Conservation (phyloP, 2,888 invertebrate species). For the Rhingia campestris region DNA sequence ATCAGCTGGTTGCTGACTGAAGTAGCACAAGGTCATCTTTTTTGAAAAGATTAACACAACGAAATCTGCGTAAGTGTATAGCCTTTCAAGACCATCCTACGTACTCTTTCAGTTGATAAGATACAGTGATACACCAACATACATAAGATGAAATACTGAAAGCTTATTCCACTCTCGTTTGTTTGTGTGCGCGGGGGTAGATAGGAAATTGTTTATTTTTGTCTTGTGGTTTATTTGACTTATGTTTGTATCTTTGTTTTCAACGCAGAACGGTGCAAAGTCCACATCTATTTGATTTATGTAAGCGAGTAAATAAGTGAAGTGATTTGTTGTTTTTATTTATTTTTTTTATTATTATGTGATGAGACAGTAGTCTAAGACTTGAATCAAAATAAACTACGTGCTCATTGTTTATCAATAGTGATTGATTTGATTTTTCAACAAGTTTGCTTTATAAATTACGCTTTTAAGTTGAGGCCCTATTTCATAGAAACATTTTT, state of each 20-base stretch:
- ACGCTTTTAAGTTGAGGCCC: background rate
- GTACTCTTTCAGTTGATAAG: background rate
- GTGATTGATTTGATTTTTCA: background rate
- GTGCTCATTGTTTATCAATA: slow-evolving; percentile 35
- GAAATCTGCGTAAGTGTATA: slow-evolving; percentile 1
- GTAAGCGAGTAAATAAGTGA: slow-evolving; percentile 9
- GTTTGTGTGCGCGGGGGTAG: background rate
- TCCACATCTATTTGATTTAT: slow-evolving; percentile 20
- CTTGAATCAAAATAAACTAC: slow-evolving; percentile 44
- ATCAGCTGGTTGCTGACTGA: slow-evolving; percentile 27
- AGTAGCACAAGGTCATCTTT: slow-evolving; percentile 58
- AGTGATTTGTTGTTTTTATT: slow-evolving; percentile 16
- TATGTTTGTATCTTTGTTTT: slow-evolving; percentile 22
- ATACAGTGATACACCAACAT: background rate
- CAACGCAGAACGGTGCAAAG: slow-evolving; percentile 42
- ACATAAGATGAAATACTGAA: slow-evolving; percentile 1
- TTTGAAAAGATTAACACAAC: slow-evolving; percentile 1
- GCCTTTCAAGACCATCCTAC: slow-evolving; percentile 50
- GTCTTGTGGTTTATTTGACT: slow-evolving; percentile 18
- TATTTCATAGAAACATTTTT: background rate
- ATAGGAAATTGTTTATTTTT: slow-evolving; percentile 31
- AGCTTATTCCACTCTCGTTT: slow-evolving; percentile 15
- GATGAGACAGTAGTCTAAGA: background rate
- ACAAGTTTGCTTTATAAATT: background rate
- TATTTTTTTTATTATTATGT: slow-evolving; percentile 11